These are phyloP conservation scores for Micrasema longulum DNA, from an alignment of 1,140 invertebrate genomes.

Conservation along the genomic window DNA sequence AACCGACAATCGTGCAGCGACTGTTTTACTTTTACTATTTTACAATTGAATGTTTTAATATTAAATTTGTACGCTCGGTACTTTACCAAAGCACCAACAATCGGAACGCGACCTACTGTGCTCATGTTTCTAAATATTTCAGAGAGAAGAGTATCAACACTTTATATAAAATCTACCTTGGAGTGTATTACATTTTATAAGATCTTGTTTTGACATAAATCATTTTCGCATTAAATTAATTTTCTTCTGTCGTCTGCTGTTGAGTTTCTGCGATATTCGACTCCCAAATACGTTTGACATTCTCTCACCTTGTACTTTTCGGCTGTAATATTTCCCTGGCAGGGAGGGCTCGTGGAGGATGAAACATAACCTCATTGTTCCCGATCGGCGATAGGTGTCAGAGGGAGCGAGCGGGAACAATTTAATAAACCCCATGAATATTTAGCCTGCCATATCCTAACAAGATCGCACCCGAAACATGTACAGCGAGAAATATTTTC, in stretches of 20 bases:
- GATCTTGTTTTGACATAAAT: slow-evolving; percentile 13
- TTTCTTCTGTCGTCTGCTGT: background rate
- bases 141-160: too few species aligned
- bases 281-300: slow-evolving; percentile 22
- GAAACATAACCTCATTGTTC: slow-evolving; percentile 37
- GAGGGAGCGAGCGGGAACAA: slow-evolving; percentile 32
- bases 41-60: too few species aligned
- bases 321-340: slow-evolving; percentile 11
- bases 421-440: slow-evolving; percentile 35
- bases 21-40: background rate
- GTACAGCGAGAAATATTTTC: slow-evolving; percentile 6
- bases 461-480: slow-evolving; percentile 27
- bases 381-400: slow-evolving; percentile 33
- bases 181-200: too few species aligned
- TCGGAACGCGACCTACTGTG: too few species aligned
- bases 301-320: slow-evolving; percentile 26
- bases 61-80: too few species aligned
- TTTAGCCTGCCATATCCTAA: slow-evolving; percentile 33
- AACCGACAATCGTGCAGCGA: background rate
- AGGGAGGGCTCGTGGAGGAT: slow-evolving; percentile 1
- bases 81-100: too few species aligned
- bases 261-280: slow-evolving; percentile 14
- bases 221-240: slow-evolving; percentile 13
- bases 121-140: too few species aligned
- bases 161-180: too few species aligned